Base-by-base conservation (phyloP, 2,888 invertebrate genomes). In the Drosophila setosimentum region DNA sequence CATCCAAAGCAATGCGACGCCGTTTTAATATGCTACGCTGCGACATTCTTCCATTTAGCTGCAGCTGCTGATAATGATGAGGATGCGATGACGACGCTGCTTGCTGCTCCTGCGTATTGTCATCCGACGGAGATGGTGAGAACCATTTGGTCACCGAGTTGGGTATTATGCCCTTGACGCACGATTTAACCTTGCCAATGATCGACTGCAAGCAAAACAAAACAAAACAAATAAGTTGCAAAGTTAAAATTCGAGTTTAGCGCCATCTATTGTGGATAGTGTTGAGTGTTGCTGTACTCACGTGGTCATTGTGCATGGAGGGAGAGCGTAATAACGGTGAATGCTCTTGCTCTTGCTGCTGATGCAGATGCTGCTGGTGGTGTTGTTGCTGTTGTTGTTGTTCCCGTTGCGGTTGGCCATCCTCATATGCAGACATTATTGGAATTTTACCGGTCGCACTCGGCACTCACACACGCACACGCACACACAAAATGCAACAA, bases 111-210 rank as follows among this genome's bases (percentile, higher is more conserved):
- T 55, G 54, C 37, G 13, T 27, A 13, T 7, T n/a, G n/a, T 13
- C 37, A n/a, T 29, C 13, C 55, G n/a, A 13, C 1, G n/a, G 7
- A 8, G 55, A 55, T 35, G 92, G 92, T 53, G 92, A 92, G 76
- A 93, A 93, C 93, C 93, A 93, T 78, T 92, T 91, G 49, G 89
- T 89, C 10, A 93, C 70, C 53, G 91, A 91, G 60, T 88, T 88
- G 54, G 93, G 92, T 27, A 93, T 71, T 55, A 93, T 93, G 73
- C 91, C 92, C 10, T 93, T 90, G 13, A 93, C 92, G 40, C 92
- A 91, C 53, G 89, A 92, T 66, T 92, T 92, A 40, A 93, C 89
- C 85, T 92, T 93, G 67, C 90, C 91, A 69, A 93, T 92, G 72
- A 93, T 91, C 62, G 93, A 93, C 93, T 93, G 18, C 8, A 24